These are phyloP conservation scores for Coturnix japonica DNA, from an alignment of 2,113 vertebrate genomes.

Conservation along the genomic window DNA sequence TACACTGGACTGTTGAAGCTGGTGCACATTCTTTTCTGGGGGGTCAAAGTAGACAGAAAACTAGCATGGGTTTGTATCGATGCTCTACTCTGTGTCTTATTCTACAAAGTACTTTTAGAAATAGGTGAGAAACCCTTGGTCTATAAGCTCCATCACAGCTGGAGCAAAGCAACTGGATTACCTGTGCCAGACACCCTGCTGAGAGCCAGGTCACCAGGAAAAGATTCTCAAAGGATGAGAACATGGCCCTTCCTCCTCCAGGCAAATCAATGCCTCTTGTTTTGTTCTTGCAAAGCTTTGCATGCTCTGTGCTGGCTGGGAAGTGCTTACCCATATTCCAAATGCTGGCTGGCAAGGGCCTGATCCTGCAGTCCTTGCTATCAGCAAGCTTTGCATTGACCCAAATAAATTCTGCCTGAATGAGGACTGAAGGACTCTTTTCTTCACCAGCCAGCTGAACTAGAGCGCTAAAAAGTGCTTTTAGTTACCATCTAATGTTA, in stretches of 20 bases:
- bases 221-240: neutral
- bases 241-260: neutral
- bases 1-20: neutral
- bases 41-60: neutral
- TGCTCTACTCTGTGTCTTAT: neutral
- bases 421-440: neutral
- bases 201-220: neutral
- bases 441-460: neutral
- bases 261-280: neutral
- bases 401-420: neutral
- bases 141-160: neutral
- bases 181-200: neutral
- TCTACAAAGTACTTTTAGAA: neutral
- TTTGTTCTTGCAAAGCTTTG: neutral
- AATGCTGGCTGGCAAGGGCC: neutral
- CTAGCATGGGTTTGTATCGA: neutral
- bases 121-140: neutral
- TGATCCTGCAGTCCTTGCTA: neutral
- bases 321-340: neutral
- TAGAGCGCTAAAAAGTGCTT: neutral
- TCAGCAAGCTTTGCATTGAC: neutral
- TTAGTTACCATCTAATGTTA: neutral
- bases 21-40: neutral
- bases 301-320: neutral
- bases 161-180: neutral